Evolutionary conservation across 2,113 vertebrate genomes (phyloP), one percentile per base, ranked within the genome.

Genomic region (Polyodon spathula): DNA sequence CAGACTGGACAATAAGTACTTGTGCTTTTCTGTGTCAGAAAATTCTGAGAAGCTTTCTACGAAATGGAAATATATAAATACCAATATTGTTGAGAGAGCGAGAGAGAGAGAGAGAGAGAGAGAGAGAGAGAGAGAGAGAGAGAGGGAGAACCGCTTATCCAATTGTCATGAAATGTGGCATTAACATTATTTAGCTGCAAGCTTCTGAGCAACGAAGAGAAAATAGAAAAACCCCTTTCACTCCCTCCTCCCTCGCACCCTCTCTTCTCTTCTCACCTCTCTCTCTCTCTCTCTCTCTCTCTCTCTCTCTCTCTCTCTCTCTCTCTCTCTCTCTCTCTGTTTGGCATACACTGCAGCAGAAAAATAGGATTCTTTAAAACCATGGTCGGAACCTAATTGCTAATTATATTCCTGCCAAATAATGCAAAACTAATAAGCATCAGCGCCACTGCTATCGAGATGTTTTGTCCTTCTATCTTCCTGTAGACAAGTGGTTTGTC

Each of bases 401-500:
- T 37, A 15, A 40, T 2, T 54, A 16, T n/a, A 39, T 12, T 14
- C 9, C 41, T n/a, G n/a, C n/a, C n/a, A n/a, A n/a, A n/a, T n/a
- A n/a, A n/a, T n/a, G n/a, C n/a, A n/a, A n/a, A n/a, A n/a, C n/a
- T n/a, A n/a, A n/a, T n/a, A n/a, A n/a, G n/a, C n/a, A n/a, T n/a
- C n/a, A n/a, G n/a, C n/a, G n/a, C n/a, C n/a, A n/a, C n/a, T n/a
- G n/a, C n/a, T n/a, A n/a, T n/a, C n/a, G n/a, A n/a, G n/a, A n/a
- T n/a, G n/a, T n/a, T n/a, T n/a, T n/a, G n/a, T n/a, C n/a, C n/a
- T n/a, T n/a, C n/a, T n/a, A n/a, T n/a, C n/a, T n/a, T n/a, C n/a
- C 80, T 64, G 81, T 82, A 78, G 66, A 67, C 64, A 43, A 46
- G 7, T 1, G 50, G 17, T 37, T 50, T 51, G 42, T 50, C 61